These are phyloP conservation scores for Kuschelorhynchus macadamiae DNA, from an alignment of 2,888 invertebrate species.

Conservation along the genomic window DNA sequence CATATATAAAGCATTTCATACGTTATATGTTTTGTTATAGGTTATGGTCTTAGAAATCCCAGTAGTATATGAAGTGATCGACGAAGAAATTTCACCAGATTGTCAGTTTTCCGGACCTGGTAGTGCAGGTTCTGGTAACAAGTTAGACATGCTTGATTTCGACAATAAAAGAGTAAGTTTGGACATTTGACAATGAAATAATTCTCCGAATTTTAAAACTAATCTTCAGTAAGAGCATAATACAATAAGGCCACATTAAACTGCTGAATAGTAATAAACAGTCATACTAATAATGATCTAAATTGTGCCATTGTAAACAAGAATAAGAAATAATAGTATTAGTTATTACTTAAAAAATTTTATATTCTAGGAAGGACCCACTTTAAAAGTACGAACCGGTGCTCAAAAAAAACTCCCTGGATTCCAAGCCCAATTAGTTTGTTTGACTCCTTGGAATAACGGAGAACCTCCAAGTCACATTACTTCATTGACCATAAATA, in stretches of 20 bases:
- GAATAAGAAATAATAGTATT: not conserved
- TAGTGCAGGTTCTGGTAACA: constrained; percentile 65
- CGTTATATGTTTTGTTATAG: constrained; percentile 27
- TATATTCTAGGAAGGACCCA: constrained; percentile 59
- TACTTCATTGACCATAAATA: constrained; percentile 93
- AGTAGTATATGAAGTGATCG: constrained; percentile 85
- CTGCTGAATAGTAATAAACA: too few species aligned
- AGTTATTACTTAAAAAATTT: not conserved
- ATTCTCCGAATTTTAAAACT: too few species aligned
- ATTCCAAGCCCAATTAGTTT: constrained; percentile 96
- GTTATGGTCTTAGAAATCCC: constrained; percentile 81
- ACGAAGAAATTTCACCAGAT: constrained; percentile 88
- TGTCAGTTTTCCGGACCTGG: constrained; percentile 75
- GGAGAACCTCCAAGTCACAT: constrained; percentile 88
- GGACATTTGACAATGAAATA: not conserved
- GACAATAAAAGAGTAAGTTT: constrained; percentile 70
- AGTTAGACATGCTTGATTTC: constrained; percentile 66
- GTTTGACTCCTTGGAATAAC: constrained; percentile 87
- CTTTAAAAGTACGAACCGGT: constrained; percentile 80
- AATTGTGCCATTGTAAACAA: too few species aligned
- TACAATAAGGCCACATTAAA: too few species aligned
- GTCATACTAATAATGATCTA: too few species aligned
- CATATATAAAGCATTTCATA: too few species aligned
- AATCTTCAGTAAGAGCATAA: too few species aligned
- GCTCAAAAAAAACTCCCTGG: constrained; percentile 91